These are phyloP conservation scores for Hoplostethus mediterraneus DNA, from an alignment of 2,797 vertebrate genomes.

Conservation along the genomic window DNA sequence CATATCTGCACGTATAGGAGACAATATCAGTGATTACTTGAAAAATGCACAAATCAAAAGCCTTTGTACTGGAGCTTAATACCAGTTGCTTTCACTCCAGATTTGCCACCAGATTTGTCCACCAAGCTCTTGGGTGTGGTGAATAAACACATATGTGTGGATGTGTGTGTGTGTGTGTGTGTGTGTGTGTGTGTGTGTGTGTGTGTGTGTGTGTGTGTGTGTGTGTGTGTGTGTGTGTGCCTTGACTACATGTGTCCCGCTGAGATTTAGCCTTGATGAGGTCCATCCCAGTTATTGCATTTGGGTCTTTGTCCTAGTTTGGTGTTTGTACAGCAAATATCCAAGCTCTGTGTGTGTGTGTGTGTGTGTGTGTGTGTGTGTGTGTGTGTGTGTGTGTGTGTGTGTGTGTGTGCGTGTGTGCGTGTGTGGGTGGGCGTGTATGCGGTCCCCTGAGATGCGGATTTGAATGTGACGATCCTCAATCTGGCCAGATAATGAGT, in stretches of 20 bases:
- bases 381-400: neutral
- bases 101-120: neutral
- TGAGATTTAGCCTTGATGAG: conserved; percentile 15
- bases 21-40: neutral
- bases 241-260: neutral
- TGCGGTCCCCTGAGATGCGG: neutral
- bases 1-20: too few species aligned
- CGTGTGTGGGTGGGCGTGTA: neutral
- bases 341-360: neutral
- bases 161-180: neutral
- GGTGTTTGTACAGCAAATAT: conserved; percentile 7
- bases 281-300: conserved; percentile 24
- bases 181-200: neutral
- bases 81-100: too few species aligned
- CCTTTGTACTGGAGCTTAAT: too few species aligned
- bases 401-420: neutral
- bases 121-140: neutral
- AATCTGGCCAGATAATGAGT: conserved; percentile 39
- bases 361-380: neutral
- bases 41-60: too few species aligned
- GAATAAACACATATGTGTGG: neutral
- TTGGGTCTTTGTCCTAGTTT: neutral
- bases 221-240: conserved; percentile 3
- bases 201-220: neutral
- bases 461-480: conserved; percentile 28